phyloP scores from a whole-genome alignment of 53 echinoderm and acorn worm species.

The Pentamera pediparva region DNA sequence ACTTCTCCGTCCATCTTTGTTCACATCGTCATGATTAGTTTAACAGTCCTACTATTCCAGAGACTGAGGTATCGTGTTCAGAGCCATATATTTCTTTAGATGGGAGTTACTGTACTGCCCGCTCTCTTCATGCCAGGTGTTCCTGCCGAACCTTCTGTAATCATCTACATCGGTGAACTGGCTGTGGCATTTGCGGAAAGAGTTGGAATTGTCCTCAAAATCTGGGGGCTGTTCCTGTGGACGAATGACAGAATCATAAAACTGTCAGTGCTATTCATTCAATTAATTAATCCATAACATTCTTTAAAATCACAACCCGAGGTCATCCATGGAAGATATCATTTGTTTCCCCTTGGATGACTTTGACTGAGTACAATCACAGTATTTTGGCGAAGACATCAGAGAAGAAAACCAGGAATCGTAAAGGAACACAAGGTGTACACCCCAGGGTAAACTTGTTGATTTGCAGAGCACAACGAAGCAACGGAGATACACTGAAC shows the following conservation, averaged over 20 bases:
- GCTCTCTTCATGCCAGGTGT: conserved; percentile 95
- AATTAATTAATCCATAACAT: too few relatives aligned
- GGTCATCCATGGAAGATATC: too few relatives aligned
- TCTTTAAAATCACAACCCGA: too few relatives aligned
- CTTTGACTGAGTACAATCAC: too few relatives aligned
- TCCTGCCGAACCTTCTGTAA: conserved; percentile 80
- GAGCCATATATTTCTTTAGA: conserved; percentile 57
- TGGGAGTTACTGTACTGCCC: conserved; percentile 84
- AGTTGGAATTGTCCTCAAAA: conserved; percentile 87
- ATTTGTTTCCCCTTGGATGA: too few relatives aligned
- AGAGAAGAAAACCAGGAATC: too few relatives aligned
- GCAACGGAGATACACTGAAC: too few relatives aligned
- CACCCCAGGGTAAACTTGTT: too few relatives aligned
- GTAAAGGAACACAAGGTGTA: too few relatives aligned
- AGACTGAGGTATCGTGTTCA: conserved; percentile 81
- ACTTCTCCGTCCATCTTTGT: neutral
- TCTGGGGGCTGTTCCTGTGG: conserved; percentile 86
- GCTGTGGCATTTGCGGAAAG: conserved; percentile 88
- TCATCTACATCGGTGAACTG: conserved; percentile 93
- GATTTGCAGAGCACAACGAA: too few relatives aligned
- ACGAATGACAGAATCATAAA: neutral
- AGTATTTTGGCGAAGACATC: too few relatives aligned
- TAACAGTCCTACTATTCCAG: conserved; percentile 50
- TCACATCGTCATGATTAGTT: neutral
- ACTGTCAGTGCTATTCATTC: too few relatives aligned